These are phyloP conservation scores for Laspeyria flexula DNA, from an alignment of 2,888 invertebrate species.

Conservation along the genomic window DNA sequence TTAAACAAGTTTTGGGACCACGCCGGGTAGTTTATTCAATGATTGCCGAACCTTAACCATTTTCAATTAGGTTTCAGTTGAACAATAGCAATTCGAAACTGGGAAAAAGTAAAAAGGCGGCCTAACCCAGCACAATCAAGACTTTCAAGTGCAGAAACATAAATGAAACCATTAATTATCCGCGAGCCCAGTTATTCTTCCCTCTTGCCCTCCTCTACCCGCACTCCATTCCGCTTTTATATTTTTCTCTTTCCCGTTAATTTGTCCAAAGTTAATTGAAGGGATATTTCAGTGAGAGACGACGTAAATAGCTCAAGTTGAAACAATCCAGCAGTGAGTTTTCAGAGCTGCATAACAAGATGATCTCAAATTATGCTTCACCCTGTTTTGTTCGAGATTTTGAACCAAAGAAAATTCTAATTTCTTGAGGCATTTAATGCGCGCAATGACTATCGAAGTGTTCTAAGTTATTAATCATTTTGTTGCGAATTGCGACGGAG, in stretches of 20 bases:
- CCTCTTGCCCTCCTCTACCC: constrained; percentile 56
- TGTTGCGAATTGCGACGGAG: constrained; percentile 18
- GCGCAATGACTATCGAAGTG: constrained; percentile 22
- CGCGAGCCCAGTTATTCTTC: constrained; percentile 79
- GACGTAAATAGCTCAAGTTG: constrained; percentile 65
- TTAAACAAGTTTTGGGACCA: background rate
- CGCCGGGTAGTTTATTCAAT: constrained; percentile 18
- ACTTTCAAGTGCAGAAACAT: constrained; percentile 84
- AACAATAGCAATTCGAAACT: constrained; percentile 80
- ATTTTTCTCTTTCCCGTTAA: constrained; percentile 74
- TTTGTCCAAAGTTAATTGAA: constrained; percentile 79
- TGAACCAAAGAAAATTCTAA: constrained; percentile 42
- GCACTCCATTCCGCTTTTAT: constrained; percentile 60
- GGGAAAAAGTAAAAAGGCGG: constrained; percentile 70
- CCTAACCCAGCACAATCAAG: constrained; percentile 80
- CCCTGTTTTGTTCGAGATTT: constrained; percentile 47
- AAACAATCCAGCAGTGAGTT: constrained; percentile 56
- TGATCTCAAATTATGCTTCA: constrained; percentile 56
- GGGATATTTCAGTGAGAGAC: constrained; percentile 65
- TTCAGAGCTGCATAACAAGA: constrained; percentile 59
- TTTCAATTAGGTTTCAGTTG: constrained; percentile 70
- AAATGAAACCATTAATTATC: constrained; percentile 86
- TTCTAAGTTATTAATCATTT: constrained; percentile 27
- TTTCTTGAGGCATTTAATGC: constrained; percentile 29
- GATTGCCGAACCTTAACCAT: constrained; percentile 65